phyloP scores from a whole-genome alignment of 2,888 invertebrate genomes.

The Merodon equestris region DNA sequence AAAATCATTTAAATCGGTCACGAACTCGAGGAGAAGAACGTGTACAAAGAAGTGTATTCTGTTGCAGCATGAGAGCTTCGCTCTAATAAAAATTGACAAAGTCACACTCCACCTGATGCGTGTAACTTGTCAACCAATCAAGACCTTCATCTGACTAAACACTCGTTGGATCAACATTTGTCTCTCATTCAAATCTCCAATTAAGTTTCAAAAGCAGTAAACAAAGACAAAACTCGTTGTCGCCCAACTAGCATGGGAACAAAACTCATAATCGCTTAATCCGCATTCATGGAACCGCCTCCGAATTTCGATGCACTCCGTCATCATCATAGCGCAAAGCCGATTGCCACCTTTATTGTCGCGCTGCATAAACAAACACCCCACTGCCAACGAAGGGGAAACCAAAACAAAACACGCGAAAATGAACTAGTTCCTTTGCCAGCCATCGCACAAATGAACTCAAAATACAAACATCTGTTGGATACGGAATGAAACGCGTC shows the following conservation, averaged over 20 bases:
- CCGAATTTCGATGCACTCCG: constrained; percentile 15
- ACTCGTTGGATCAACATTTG: neutral
- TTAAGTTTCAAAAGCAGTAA: neutral
- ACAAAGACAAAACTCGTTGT: constrained; percentile 1
- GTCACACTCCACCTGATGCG: no score
- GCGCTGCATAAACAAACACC: constrained; percentile 41
- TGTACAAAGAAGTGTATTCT: no score
- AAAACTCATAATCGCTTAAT: constrained; percentile 14
- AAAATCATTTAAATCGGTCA: no score
- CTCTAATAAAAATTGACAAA: no score
- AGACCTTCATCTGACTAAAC: neutral
- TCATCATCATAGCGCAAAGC: constrained; percentile 28
- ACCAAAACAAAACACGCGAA: constrained; percentile 35
- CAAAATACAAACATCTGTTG: neutral
- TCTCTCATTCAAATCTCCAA: neutral
- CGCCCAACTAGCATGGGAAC: constrained; percentile 5
- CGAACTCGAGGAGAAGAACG: no score
- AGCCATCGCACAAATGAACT: no score
- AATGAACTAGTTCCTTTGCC: no score
- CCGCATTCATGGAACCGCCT: constrained; percentile 22
- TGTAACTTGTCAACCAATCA: no score
- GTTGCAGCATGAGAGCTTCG: no score
- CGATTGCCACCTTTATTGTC: constrained; percentile 52
- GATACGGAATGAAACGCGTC: no score
- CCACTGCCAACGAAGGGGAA: constrained; percentile 4